Percentiles rank a stretch among this genome's conserved stretches.
Evolutionary conservation across 2,797 vertebrate species (phyloP).

Genomic region (Gymnothorax javanicus): DNA sequence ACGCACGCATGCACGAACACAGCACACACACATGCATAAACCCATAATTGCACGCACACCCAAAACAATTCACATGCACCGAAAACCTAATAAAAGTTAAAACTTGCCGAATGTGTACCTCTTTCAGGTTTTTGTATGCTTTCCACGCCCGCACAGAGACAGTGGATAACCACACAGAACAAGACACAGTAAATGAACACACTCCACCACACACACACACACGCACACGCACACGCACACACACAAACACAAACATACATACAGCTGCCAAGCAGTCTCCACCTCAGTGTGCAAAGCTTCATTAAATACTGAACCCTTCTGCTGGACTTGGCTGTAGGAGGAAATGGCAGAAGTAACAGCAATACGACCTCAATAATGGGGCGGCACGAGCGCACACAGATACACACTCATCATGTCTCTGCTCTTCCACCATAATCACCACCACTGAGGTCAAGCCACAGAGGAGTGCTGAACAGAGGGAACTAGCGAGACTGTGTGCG

Average conservation of each 20-base stretch:
- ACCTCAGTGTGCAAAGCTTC: neutral
- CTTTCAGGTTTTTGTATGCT: no score
- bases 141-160: no score
- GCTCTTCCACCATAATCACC: no score
- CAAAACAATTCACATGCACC: neutral
- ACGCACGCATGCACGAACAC: neutral
- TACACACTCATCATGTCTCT: no score
- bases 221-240: conserved; percentile 3
- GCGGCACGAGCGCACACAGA: neutral
- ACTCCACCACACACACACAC: neutral
- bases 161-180: no score
- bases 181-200: no score
- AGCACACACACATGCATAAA: neutral
- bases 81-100: no score
- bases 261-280: neutral
- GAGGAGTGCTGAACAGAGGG: no score
- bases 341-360: conserved; percentile 7
- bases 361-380: conserved; percentile 4
- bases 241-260: conserved; percentile 17
- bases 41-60: neutral
- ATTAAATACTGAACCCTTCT: conserved; percentile 2
- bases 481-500: no score
- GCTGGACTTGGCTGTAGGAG: conserved; percentile 11
- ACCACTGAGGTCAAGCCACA: no score
- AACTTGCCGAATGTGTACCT: no score